These are phyloP conservation scores for Ranitomeya imitator DNA, from an alignment of 2,113 vertebrate species.

Conservation along the genomic window DNA sequence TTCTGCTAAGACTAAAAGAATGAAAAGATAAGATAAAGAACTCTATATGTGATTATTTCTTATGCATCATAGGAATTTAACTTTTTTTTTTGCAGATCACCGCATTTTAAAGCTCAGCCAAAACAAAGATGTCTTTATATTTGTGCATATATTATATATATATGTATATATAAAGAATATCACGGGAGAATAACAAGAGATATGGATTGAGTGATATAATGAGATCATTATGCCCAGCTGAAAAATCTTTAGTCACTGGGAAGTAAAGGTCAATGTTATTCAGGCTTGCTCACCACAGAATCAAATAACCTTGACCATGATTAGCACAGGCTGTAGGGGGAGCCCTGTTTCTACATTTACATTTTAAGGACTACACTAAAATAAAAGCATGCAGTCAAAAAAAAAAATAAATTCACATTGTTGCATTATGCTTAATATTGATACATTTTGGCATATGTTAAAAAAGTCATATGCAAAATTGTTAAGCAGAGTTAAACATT, in stretches of 20 bases:
- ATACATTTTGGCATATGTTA: not conserved
- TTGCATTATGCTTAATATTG: not conserved
- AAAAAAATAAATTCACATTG: not conserved
- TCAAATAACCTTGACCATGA: conserved; percentile 20
- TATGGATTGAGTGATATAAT: conserved; percentile 45
- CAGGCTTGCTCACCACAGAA: conserved; percentile 21
- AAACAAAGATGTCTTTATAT: not conserved
- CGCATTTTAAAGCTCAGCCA: not conserved
- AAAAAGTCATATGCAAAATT: too few relatives aligned
- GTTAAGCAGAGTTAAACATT: too few relatives aligned
- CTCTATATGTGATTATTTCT: not conserved
- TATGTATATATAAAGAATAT: not conserved
- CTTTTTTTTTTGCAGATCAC: not conserved
- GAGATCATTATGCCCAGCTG: conserved; percentile 41
- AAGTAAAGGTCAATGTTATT: conserved; percentile 50
- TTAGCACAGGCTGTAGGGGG: conserved; percentile 48
- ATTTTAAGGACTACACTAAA: not conserved
- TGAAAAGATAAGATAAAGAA: not conserved
- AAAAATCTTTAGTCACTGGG: conserved; percentile 18
- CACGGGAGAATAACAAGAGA: not conserved
- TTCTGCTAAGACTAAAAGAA: not conserved
- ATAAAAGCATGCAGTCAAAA: not conserved
- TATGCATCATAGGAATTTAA: not conserved
- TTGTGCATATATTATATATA: too few relatives aligned
- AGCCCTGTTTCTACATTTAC: conserved; percentile 52